These are phyloP conservation scores for Aleiodes testaceus DNA, from an alignment of 2,888 invertebrate genomes.

Conservation along the genomic window DNA sequence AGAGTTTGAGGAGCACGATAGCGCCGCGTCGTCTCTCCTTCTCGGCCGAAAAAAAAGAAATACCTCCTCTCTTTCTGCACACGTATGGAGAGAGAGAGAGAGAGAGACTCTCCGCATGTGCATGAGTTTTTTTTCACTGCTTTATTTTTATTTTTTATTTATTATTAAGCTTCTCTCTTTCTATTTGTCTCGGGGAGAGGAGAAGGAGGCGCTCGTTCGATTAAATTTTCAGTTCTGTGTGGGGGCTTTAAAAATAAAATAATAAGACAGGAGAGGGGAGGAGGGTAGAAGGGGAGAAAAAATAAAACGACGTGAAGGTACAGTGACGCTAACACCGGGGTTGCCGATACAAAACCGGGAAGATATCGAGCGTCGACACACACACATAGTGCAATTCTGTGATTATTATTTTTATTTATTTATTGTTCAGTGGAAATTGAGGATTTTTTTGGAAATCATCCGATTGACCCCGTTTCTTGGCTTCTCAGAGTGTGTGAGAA, in stretches of 20 bases:
- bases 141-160: conserved; percentile 44
- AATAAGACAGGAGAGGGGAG: not conserved
- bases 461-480: no score
- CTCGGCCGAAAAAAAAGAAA: not conserved
- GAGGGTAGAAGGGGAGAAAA: not conserved
- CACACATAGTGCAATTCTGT: not conserved
- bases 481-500: no score
- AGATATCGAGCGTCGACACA: conserved; percentile 36
- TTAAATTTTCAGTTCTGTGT: conserved; percentile 13
- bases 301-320: not conserved
- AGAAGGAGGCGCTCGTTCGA: not conserved
- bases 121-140: conserved; percentile 48
- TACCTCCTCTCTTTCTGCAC: conserved; percentile 39
- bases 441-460: not conserved
- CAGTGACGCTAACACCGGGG: conserved; percentile 27
- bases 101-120: conserved; percentile 38
- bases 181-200: not conserved
- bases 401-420: conserved; percentile 8
- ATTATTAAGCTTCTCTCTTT: not conserved
- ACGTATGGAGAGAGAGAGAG: not conserved
- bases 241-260: conserved; percentile 7
- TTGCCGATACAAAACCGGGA: conserved; percentile 25
- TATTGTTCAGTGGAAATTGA: not conserved
- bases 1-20: conserved; percentile 18
- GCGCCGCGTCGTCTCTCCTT: conserved; percentile 38